These are phyloP conservation scores for Platanista minor DNA, from an alignment of 2,113 vertebrate species.

Conservation along the genomic window DNA sequence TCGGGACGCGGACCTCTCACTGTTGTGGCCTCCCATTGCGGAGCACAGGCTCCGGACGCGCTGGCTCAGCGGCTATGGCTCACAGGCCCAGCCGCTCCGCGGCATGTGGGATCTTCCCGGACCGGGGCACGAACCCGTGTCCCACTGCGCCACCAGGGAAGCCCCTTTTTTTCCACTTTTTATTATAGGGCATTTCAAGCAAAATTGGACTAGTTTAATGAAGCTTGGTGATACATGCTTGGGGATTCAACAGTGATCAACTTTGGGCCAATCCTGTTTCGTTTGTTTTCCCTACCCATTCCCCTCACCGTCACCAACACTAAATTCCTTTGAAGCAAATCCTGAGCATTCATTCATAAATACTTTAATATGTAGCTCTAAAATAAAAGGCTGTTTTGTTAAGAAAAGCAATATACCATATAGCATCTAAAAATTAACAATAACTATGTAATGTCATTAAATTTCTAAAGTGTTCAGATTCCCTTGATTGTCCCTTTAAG, in stretches of 20 bases:
- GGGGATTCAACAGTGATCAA: neutral
- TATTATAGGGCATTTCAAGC: neutral
- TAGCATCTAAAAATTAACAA: neutral
- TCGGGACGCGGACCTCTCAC: too few relatives aligned
- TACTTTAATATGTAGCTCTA: neutral
- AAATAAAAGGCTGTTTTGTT: neutral
- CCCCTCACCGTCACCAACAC: neutral
- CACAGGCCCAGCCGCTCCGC: too few relatives aligned
- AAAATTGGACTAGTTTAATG: neutral
- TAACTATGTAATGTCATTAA: neutral
- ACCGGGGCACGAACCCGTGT: too few relatives aligned
- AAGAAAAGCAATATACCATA: neutral
- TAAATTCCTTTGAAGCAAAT: neutral
- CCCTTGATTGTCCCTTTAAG: neutral
- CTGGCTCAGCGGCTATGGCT: too few relatives aligned
- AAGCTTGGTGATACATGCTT: neutral
- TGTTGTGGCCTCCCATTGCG: too few relatives aligned
- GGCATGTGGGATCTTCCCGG: too few relatives aligned
- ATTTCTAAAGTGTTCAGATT: neutral
- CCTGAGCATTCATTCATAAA: neutral
- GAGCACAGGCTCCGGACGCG: too few relatives aligned
- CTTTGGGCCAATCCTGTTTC: neutral
- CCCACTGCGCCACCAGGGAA: too few relatives aligned
- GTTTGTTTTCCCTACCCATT: neutral
- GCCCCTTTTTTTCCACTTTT: neutral